Evolutionary conservation across 2,113 vertebrate genomes (phyloP).

Genomic region (Chroicocephalus ridibundus): DNA sequence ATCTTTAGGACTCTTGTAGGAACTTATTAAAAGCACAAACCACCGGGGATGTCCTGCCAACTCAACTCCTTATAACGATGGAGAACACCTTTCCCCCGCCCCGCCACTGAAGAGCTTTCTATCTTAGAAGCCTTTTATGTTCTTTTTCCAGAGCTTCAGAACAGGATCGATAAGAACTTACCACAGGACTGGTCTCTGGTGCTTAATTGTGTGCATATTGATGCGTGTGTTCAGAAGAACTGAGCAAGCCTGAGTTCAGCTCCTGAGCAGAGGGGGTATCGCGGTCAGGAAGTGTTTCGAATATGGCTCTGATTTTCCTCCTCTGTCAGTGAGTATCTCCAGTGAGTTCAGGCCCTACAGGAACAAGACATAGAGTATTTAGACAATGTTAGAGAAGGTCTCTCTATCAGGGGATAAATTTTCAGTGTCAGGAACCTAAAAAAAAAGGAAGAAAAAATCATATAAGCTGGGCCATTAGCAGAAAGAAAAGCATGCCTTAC

Average conservation of each 20-base stretch:
- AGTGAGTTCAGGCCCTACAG: background rate
- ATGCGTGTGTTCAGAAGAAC: background rate
- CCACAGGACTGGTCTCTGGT: background rate
- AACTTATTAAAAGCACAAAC: background rate
- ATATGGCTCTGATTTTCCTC: background rate
- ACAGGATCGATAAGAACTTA: background rate
- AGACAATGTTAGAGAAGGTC: background rate
- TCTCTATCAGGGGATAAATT: background rate
- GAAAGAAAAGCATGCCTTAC: background rate
- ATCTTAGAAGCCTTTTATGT: background rate
- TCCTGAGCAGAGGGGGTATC: background rate
- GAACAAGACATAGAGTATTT: background rate
- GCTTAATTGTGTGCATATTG: background rate
- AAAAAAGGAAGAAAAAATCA: background rate
- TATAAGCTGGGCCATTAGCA: background rate
- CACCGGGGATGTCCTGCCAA: background rate
- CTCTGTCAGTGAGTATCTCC: background rate
- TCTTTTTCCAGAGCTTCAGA: background rate
- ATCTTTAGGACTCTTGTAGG: background rate
- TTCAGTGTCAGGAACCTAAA: background rate
- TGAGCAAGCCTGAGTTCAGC: background rate
- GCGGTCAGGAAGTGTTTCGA: background rate
- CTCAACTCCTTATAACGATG: background rate
- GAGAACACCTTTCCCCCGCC: background rate
- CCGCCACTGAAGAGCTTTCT: background rate